A percentile compares a stretch with the other conserved stretches of the same genome.
Evolutionary conservation across 30 jellyfish, hydroid and myxozoan genomes (phyloP).

Genomic region (Aurelia aurita complex sp. Pacific): DNA sequence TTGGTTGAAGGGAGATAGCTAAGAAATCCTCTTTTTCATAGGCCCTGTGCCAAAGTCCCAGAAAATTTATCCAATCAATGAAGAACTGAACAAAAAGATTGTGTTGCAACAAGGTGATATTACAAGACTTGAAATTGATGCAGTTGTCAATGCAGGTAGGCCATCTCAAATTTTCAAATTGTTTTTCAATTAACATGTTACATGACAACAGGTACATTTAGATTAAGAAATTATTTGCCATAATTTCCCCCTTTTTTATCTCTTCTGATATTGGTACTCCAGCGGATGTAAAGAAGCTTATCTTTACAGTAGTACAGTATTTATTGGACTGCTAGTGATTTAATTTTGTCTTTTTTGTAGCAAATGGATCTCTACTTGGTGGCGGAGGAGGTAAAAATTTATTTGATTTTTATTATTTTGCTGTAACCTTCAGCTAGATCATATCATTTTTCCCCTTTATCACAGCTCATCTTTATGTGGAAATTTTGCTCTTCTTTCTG

Average conservation of each 20-base stretch:
- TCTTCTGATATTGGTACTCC: no score
- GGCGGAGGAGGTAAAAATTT: conserved; percentile 90
- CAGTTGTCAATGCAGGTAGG: conserved; percentile 93
- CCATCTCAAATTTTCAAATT: not conserved
- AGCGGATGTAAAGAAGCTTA: no score
- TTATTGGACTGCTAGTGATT: no score
- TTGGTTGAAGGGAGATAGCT: no score
- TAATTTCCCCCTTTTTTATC: no score
- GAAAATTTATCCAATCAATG: conserved; percentile 41
- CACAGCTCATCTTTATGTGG: no score
- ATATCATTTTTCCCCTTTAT: not conserved
- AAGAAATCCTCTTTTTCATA: not conserved
- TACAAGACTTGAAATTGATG: conserved; percentile 90
- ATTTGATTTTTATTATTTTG: not conserved
- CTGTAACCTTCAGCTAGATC: not conserved
- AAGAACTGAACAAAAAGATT: conserved; percentile 57
- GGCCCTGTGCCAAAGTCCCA: conserved; percentile 30
- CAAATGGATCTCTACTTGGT: conserved; percentile 84
- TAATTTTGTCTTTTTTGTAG: conserved; percentile 21
- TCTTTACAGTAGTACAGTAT: no score
- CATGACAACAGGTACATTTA: no score
- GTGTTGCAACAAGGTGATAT: conserved; percentile 79
- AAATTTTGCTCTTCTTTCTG: no score
- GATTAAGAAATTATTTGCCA: no score
- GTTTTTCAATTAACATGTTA: not conserved